Percentiles rank a stretch among this genome's conserved stretches.
Evolutionary conservation across 2,797 vertebrate genomes (phyloP).

Genomic region (Balearica regulorum): DNA sequence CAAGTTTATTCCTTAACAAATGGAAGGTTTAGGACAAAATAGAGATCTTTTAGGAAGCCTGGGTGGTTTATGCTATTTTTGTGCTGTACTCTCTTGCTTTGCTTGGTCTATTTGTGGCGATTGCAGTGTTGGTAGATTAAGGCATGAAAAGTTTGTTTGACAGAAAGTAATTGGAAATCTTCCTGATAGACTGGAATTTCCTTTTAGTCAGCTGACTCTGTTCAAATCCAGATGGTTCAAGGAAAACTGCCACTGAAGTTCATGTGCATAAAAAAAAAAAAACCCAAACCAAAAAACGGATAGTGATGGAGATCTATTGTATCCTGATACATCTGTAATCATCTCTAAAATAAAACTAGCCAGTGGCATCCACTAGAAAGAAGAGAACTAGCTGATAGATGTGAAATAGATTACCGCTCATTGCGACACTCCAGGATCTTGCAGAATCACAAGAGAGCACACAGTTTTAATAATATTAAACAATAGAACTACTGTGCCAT

Average conservation of each 20-base stretch:
- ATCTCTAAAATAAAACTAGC: background rate
- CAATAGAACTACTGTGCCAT: conserved; percentile 61
- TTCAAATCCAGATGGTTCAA: background rate
- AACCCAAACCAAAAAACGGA: background rate
- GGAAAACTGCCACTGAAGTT: background rate
- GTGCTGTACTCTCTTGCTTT: background rate
- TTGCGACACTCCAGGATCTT: background rate
- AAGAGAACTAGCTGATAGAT: background rate
- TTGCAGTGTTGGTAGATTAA: background rate
- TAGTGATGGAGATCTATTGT: background rate
- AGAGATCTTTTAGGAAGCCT: background rate
- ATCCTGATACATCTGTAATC: background rate
- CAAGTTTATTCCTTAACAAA: background rate
- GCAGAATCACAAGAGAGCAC: conserved; percentile 23
- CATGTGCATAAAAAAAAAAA: background rate
- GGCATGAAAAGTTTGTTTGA: background rate
- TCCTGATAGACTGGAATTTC: conserved; percentile 26
- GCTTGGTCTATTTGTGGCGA: background rate
- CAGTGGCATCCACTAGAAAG: background rate
- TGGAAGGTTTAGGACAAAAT: background rate
- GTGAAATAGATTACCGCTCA: background rate
- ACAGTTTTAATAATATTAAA: conserved; percentile 38
- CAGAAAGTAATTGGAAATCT: background rate
- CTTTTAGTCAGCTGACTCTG: background rate
- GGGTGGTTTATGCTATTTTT: background rate